Percentiles rank a stretch among this genome's conserved stretches.
phyloP scores from a whole-genome alignment of 2,888 invertebrate species.

The Fabriciana adippe region DNA sequence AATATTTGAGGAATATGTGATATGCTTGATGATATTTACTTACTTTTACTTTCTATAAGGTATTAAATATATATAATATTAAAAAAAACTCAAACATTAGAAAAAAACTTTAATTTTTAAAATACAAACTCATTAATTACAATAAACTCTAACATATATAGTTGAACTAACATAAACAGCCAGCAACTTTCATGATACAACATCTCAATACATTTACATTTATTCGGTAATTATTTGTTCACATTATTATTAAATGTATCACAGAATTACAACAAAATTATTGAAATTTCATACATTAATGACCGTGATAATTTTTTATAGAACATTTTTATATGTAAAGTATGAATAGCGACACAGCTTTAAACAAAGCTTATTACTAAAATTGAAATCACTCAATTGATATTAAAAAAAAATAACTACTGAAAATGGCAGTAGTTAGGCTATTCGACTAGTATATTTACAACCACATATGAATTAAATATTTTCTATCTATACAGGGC shows the following conservation, averaged over 20 bases:
- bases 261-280: slow-evolving; percentile 13
- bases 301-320: background rate
- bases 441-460: slow-evolving; percentile 45
- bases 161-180: slow-evolving; percentile 21
- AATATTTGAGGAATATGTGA: too few relatives aligned
- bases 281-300: slow-evolving; percentile 5
- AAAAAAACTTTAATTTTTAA: slow-evolving; percentile 58
- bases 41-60: too few relatives aligned
- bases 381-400: slow-evolving; percentile 3
- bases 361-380: slow-evolving; percentile 12
- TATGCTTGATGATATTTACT: too few relatives aligned
- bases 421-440: slow-evolving; percentile 47
- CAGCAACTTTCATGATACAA: background rate
- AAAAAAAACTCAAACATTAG: slow-evolving; percentile 23
- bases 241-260: slow-evolving; percentile 6
- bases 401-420: slow-evolving; percentile 28
- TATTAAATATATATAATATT: background rate
- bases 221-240: background rate
- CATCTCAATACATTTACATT: slow-evolving; percentile 11
- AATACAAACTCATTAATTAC: slow-evolving; percentile 69
- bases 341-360: slow-evolving; percentile 12
- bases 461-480: slow-evolving; percentile 42
- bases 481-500: slow-evolving; percentile 41
- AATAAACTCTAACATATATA: slow-evolving; percentile 50
- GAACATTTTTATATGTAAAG: slow-evolving; percentile 6